Conservation (phyloP, 2,888 invertebrate species). For the Serrognathus titanus region DNA sequence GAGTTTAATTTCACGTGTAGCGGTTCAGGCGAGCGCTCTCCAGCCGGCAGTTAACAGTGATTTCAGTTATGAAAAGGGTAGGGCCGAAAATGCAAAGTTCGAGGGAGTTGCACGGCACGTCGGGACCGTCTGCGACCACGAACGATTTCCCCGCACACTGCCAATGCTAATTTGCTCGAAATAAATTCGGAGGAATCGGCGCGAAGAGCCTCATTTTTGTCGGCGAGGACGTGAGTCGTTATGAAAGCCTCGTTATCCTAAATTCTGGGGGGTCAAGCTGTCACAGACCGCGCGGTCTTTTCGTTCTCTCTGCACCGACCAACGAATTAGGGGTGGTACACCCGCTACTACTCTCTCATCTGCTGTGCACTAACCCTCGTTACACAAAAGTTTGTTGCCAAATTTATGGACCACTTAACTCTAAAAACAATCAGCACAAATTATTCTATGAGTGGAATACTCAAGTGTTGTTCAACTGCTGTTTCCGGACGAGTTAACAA, state of each 20-base stretch:
- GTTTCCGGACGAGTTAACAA: conserved; percentile 9
- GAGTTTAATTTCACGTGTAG: conserved; percentile 11
- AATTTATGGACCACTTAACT: conserved; percentile 31
- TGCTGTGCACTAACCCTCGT: conserved; percentile 26
- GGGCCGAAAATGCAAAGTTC: conserved; percentile 7
- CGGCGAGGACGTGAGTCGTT: conserved; percentile 12
- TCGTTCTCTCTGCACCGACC: background rate
- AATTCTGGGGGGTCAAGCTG: conserved; percentile 11
- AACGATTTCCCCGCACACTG: conserved; percentile 1
- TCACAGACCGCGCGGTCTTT: conserved; percentile 5
- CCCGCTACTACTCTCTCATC: conserved; percentile 18
- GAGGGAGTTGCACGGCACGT: conserved; percentile 12
- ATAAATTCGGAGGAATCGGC: conserved; percentile 7
- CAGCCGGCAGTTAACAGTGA: conserved; percentile 6
- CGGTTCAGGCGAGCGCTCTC: background rate
- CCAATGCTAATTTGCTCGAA: conserved; percentile 8
- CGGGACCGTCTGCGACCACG: conserved; percentile 12
- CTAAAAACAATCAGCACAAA: conserved; percentile 29
- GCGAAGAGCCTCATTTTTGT: conserved; percentile 4
- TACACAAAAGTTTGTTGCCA: conserved; percentile 24
- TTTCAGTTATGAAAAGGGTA: conserved; percentile 10
- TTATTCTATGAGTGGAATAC: conserved; percentile 21
- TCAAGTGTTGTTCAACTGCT: conserved; percentile 23
- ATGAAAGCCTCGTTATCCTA: conserved; percentile 15
- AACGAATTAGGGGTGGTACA: conserved; percentile 5